Percentiles rank a stretch among this genome's conserved stretches.
phyloP scores from a whole-genome alignment of 1,140 invertebrate species.

The Drosophila punjabiensis region DNA sequence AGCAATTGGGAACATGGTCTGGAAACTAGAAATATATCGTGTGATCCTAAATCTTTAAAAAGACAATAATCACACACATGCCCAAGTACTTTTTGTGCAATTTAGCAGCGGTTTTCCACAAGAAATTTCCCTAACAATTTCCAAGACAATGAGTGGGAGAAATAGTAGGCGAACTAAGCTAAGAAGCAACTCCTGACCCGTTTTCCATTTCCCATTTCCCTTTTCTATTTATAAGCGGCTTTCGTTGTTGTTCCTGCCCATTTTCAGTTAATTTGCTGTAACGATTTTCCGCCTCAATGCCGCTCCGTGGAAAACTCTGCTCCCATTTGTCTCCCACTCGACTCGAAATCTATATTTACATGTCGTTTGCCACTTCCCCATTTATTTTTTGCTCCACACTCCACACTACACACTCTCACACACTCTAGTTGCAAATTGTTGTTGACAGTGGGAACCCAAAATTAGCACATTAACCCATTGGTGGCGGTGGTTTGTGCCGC shows the following conservation, averaged over 20 bases:
- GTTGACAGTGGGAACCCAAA: conserved; percentile 61
- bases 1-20: conserved; percentile 1
- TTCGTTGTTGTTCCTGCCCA: conserved; percentile 40
- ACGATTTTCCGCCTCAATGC: conserved; percentile 77
- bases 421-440: conserved; percentile 44
- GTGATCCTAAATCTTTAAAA: conserved; percentile 1
- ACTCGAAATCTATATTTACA: conserved; percentile 47
- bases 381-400: conserved; percentile 7
- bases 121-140: conserved; percentile 61
- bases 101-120: conserved; percentile 55
- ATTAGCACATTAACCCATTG: conserved; percentile 81
- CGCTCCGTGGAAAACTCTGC: conserved; percentile 40
- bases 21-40: background rate
- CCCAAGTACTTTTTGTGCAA: conserved; percentile 25
- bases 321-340: conserved; percentile 45
- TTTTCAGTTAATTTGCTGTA: conserved; percentile 78
- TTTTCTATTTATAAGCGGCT: conserved; percentile 68
- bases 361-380: conserved; percentile 33
- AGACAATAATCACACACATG: conserved; percentile 16
- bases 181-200: conserved; percentile 68
- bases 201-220: conserved; percentile 45
- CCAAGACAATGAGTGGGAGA: conserved; percentile 41
- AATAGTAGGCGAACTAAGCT: conserved; percentile 2
- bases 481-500: conserved; percentile 32
- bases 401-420: conserved; percentile 9